Base-by-base conservation (phyloP, 2,797 vertebrate species). In the Xiphorhynchus erythropygius region DNA sequence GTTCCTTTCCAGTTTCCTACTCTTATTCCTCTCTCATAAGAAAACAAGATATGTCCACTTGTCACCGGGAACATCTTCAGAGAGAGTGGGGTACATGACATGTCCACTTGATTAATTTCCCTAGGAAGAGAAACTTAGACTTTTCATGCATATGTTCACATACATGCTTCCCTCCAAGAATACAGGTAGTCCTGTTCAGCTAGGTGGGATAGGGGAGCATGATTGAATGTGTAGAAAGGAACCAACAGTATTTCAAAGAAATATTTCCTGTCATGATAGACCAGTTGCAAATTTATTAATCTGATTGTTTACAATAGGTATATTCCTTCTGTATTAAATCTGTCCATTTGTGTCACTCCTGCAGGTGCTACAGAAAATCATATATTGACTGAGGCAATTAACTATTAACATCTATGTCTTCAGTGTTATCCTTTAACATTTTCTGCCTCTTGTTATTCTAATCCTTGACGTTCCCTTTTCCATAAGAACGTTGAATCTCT, bases 121-220 rank as follows among this genome's bases (percentile, higher is more conserved):
- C 42, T 71, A 49, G 46, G n/a, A 71, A 62, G 62, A 84, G 39
- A 67, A 63, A 74, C 10, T 49, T 9, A 11, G 15, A 13, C 5
- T 67, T 90, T 83, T 88, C n/a, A 50, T 41, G 60, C 21, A 22
- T 57, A 37, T 32, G 19, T n/a, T 85, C 63, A 21, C 9, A 42
- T 35, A 23, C 7, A 32, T 18, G 7, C 14, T 64, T 60, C 3
- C 17, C 6, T 81, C 7, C 41, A 71, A 47, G 56, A 56, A 56
- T 39, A 30, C 8, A 44, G 37, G 15, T 21, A 59, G 47, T 79
- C 5, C 18, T 62, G 4, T 70, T 67, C 13, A 76, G 1, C 6
- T 27, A 32, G 13, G 5, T 18, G 8, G 7, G 6, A 30, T 13
- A 46, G 9, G 10, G 3, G 18, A 17, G 11, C 0, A 3, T 44